Conservation (phyloP, 2,113 vertebrate genomes). For the Odobenus rosmarus region DNA sequence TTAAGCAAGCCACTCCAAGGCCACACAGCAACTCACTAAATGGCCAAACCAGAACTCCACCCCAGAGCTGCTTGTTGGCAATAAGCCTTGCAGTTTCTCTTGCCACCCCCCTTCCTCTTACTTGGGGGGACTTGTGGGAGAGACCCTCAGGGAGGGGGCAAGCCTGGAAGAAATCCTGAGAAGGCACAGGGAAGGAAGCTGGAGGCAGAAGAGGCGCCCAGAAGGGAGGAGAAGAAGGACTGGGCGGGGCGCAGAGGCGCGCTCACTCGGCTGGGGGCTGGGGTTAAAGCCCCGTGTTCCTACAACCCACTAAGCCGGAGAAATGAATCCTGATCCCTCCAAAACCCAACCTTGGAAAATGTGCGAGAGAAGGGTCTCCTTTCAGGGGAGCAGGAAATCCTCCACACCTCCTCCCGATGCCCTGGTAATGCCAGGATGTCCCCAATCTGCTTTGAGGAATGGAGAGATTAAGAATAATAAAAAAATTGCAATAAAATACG, state of each 20-base stretch:
- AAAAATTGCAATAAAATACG: conserved; percentile 98
- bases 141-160: background rate
- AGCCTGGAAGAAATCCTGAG: background rate
- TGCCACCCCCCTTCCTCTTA: background rate
- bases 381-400: conserved; percentile 92
- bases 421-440: conserved; percentile 96
- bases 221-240: background rate
- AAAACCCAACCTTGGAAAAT: conserved; percentile 83
- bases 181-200: background rate
- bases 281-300: conserved; percentile 78
- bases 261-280: background rate
- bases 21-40: background rate
- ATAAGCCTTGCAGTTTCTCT: rapidly evolving
- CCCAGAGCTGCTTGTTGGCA: background rate
- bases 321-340: conserved; percentile 88
- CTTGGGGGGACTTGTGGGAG: background rate
- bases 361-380: conserved; percentile 83
- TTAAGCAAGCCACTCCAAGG: background rate
- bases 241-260: conserved; percentile 15
- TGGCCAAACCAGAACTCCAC: background rate
- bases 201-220: background rate
- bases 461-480: conserved; percentile 96
- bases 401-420: conserved; percentile 94
- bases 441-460: conserved; percentile 99
- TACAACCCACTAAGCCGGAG: conserved; percentile 83